These are phyloP conservation scores for Hassar affinis DNA, from an alignment of 2,113 vertebrate genomes.

Conservation along the genomic window DNA sequence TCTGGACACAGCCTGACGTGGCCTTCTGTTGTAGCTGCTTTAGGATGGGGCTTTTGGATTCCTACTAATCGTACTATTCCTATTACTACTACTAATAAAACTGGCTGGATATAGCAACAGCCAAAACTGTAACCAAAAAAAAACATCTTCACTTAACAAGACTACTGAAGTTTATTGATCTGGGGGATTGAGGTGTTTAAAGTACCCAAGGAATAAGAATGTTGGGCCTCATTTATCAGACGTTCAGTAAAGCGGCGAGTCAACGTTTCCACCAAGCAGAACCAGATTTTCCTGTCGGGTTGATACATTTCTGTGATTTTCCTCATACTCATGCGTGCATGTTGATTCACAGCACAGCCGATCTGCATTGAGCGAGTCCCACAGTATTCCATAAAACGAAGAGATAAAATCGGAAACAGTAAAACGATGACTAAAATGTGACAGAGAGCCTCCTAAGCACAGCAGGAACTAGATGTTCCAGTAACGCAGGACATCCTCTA, in stretches of 20 bases:
- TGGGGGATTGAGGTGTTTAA: background rate
- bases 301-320: background rate
- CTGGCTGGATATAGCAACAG: background rate
- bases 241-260: background rate
- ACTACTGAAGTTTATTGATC: background rate
- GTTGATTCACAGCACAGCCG: background rate
- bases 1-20: slow-evolving; percentile 43
- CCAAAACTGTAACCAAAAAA: background rate
- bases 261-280: background rate
- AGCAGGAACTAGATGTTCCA: background rate
- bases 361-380: background rate
- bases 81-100: background rate
- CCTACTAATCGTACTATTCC: background rate
- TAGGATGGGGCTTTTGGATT: slow-evolving; percentile 8
- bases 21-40: slow-evolving; percentile 13
- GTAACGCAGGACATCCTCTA: no score
- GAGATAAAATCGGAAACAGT: background rate
- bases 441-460: no score
- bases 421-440: background rate
- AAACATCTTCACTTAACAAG: background rate
- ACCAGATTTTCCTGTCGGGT: background rate
- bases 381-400: background rate
- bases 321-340: background rate
- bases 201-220: no score
- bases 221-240: background rate